Conservation (phyloP, 2,888 invertebrate genomes). For the Drosophila ustulata region DNA sequence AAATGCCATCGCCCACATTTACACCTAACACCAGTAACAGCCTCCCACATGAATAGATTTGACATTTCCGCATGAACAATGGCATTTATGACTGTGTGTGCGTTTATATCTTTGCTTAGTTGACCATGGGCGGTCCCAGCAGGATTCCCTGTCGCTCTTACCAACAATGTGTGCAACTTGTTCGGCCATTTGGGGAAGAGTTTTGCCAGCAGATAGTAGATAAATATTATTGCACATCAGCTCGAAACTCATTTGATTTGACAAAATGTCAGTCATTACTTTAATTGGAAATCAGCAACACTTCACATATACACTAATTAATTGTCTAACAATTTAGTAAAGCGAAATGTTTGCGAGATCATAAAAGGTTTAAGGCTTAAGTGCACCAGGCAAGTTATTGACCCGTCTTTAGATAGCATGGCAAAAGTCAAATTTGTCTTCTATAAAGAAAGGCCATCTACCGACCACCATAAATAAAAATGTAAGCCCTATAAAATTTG, state of each 20-base stretch:
- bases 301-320: not conserved
- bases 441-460: not conserved
- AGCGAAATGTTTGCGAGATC: no score
- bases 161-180: constrained; percentile 21
- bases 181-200: constrained; percentile 5
- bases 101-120: constrained; percentile 6
- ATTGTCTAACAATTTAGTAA: no score
- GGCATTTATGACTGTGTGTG: constrained; percentile 41
- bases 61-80: constrained; percentile 60
- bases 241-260: constrained; percentile 9
- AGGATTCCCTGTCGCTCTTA: constrained; percentile 17
- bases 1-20: constrained; percentile 40
- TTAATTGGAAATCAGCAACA: no score
- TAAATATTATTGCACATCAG: constrained; percentile 43
- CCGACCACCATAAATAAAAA: not conserved
- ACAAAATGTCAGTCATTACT: constrained; percentile 9
- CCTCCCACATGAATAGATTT: constrained; percentile 13
- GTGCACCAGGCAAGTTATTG: no score
- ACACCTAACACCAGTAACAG: constrained; percentile 24
- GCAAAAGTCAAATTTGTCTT: not conserved
- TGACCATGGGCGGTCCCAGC: constrained; percentile 35
- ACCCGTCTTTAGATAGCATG: no score
- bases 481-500: not conserved
- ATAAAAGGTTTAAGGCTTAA: no score
- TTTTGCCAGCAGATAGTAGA: constrained; percentile 16